A percentile compares a stretch with the other conserved stretches of the same genome.
Evolutionary conservation across 2,797 vertebrate species (phyloP).

Genomic region (Parauchenoglanis ngamensis): DNA sequence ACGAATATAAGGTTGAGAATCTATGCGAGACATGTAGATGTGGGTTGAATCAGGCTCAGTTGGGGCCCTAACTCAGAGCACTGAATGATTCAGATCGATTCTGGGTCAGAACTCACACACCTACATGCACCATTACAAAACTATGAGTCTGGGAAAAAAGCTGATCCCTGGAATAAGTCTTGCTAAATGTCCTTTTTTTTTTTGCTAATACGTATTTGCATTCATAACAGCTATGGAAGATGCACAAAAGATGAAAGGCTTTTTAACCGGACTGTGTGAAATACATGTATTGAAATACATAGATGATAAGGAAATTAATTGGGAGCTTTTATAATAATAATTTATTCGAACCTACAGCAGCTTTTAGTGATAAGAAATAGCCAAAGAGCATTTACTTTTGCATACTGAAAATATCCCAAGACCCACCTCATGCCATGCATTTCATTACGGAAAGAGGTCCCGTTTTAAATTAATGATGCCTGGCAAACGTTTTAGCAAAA

Average conservation of each 20-base stretch:
- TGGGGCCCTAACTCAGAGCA: conserved; percentile 23
- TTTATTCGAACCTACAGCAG: neutral
- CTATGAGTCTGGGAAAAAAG: conserved; percentile 55
- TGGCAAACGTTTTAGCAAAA: conserved; percentile 35
- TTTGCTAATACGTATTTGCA: neutral
- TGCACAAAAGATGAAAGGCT: neutral
- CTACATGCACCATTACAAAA: conserved; percentile 64
- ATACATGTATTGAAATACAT: neutral
- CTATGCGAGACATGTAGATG: conserved; percentile 32
- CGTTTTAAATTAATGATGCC: conserved; percentile 43
- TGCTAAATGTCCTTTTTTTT: neutral
- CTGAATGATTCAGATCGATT: conserved; percentile 61
- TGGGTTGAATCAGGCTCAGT: conserved; percentile 39
- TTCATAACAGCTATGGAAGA: neutral
- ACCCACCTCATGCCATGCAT: conserved; percentile 67
- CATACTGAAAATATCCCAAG: conserved; percentile 59
- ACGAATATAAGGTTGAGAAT: conserved; percentile 26
- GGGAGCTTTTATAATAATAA: neutral
- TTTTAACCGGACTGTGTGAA: neutral
- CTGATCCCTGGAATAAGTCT: conserved; percentile 16
- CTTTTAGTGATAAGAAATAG: neutral
- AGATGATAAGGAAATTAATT: conserved; percentile 2
- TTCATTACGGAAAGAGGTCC: conserved; percentile 66
- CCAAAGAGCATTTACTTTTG: neutral
- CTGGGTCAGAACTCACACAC: conserved; percentile 67